These are phyloP conservation scores for Alfaro cultratus DNA, from an alignment of 2,797 vertebrate genomes.

Conservation along the genomic window DNA sequence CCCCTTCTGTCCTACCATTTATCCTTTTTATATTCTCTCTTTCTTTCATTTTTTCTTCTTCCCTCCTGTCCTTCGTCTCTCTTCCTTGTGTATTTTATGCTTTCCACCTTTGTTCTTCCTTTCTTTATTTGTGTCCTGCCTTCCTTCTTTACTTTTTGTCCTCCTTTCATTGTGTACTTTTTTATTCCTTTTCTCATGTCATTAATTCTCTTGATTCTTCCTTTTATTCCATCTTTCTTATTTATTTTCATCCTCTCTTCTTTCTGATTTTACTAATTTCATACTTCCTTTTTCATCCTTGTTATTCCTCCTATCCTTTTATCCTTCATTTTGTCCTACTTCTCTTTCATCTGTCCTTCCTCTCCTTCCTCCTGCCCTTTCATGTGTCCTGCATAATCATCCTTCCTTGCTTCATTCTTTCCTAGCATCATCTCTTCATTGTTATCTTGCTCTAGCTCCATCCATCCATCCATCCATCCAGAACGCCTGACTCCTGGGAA, in stretches of 20 bases:
- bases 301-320: neutral
- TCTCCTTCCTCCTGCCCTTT: neutral
- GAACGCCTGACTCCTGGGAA: neutral
- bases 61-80: neutral
- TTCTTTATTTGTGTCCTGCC: neutral
- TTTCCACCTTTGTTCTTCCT: neutral
- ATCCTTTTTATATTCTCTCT: neutral
- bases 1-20: neutral
- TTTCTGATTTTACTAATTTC: neutral
- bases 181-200: neutral
- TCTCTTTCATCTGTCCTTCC: neutral
- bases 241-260: neutral
- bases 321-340: neutral
- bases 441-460: neutral
- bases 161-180: neutral
- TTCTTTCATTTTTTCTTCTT: neutral
- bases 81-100: neutral
- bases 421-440: neutral
- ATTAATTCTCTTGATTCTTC: neutral
- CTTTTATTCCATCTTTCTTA: neutral
- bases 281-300: neutral
- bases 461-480: neutral
- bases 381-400: neutral
- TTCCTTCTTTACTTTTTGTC: neutral
- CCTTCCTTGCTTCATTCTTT: neutral